phyloP scores from a whole-genome alignment of 2,888 invertebrate species.

The Caenorhabditis japonica region DNA sequence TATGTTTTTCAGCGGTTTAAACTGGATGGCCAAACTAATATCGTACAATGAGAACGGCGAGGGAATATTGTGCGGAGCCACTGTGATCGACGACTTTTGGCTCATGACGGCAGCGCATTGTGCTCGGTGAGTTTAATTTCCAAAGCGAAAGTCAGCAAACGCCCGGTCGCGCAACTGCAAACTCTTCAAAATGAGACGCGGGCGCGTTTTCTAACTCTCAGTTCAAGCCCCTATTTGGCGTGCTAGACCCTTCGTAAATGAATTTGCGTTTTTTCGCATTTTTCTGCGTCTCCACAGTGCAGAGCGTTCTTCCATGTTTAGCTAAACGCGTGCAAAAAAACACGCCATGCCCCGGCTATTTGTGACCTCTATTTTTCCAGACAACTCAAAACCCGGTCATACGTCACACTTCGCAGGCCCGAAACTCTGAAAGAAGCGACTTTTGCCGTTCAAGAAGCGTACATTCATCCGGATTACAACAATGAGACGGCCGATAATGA shows the following conservation, averaged over 20 bases:
- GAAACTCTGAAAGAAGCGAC: constrained; percentile 10
- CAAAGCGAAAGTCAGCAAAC: no score
- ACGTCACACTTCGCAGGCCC: constrained; percentile 8
- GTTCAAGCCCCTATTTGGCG: no score
- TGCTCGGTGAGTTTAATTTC: constrained; percentile 22
- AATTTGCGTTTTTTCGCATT: no score
- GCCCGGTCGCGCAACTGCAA: no score
- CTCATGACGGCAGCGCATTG: constrained; percentile 64
- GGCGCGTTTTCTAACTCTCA: no score
- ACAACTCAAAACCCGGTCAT: constrained; percentile 30
- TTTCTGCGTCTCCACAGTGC: no score
- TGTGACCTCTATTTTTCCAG: constrained; percentile 20
- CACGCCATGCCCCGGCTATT: no score
- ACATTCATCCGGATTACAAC: constrained; percentile 55
- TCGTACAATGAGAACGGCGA: constrained; percentile 21
- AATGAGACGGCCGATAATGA: constrained; percentile 54
- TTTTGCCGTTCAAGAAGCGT: constrained; percentile 13
- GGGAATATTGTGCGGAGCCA: constrained; percentile 60
- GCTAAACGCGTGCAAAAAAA: no score
- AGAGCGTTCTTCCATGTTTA: no score
- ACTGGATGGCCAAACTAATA: constrained; percentile 49
- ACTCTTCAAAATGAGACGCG: no score
- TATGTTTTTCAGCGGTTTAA: constrained; percentile 9
- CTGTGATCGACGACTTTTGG: constrained; percentile 56
- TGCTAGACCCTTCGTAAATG: no score